phyloP scores from a whole-genome alignment of 1,140 invertebrate species.

The Scaptomyza pallida region DNA sequence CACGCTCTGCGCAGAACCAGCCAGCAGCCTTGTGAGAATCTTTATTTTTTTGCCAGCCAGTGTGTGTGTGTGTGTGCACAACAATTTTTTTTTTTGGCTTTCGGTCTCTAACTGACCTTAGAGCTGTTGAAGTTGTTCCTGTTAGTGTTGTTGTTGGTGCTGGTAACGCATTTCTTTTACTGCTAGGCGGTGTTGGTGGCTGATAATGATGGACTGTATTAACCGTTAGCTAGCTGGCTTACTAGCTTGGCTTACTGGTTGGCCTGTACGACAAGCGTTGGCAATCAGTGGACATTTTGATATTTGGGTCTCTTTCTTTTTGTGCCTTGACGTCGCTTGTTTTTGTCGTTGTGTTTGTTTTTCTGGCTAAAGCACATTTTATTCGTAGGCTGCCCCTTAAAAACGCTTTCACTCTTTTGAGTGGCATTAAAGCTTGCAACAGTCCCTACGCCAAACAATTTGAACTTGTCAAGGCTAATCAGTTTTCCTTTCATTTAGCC shows the following conservation, averaged over 20 bases:
- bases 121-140: slow-evolving; percentile 43
- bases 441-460: slow-evolving; percentile 64
- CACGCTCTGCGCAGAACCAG: slow-evolving; percentile 34
- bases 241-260: slow-evolving; percentile 26
- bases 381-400: slow-evolving; percentile 13
- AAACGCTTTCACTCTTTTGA: slow-evolving; percentile 68
- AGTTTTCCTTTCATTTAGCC: slow-evolving; percentile 78
- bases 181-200: slow-evolving; percentile 46
- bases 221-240: slow-evolving; percentile 69
- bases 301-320: slow-evolving; percentile 49
- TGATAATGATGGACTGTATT: slow-evolving; percentile 83
- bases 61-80: slow-evolving; percentile 58
- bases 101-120: slow-evolving; percentile 75
- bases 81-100: too few relatives aligned
- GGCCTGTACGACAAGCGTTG: slow-evolving; percentile 66
- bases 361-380: slow-evolving; percentile 43
- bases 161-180: slow-evolving; percentile 72
- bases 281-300: slow-evolving; percentile 81
- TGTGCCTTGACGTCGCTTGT: slow-evolving; percentile 30
- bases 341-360: slow-evolving; percentile 31
- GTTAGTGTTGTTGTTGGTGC: slow-evolving; percentile 33
- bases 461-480: slow-evolving; percentile 80
- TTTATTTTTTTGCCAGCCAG: slow-evolving; percentile 47
- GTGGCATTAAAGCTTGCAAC: slow-evolving; percentile 26
- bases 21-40: slow-evolving; percentile 67